Percentiles rank a stretch among this genome's conserved stretches.
Conservation (phyloP, 1,140 invertebrate genomes). For the Hyles euphorbiae region DNA sequence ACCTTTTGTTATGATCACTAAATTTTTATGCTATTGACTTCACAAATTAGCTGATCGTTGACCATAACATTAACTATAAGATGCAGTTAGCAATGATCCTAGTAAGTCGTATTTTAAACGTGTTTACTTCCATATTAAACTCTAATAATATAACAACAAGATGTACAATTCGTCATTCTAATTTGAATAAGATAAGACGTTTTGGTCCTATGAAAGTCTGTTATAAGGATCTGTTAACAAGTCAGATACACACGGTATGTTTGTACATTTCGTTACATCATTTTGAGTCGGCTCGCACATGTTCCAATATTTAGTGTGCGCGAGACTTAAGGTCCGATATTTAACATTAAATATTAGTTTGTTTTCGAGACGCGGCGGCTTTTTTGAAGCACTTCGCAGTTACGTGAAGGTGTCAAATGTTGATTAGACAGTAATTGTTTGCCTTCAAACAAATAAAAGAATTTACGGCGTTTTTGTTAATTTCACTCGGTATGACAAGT, state of each 20-base stretch:
- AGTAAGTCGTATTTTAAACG: too few relatives aligned
- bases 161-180: slow-evolving; percentile 7
- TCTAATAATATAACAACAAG: slow-evolving; percentile 14
- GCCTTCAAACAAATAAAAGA: slow-evolving; percentile 7
- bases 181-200: slow-evolving; percentile 19
- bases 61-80: slow-evolving; percentile 23
- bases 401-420: slow-evolving; percentile 49
- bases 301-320: slow-evolving; percentile 65
- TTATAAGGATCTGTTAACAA: slow-evolving; percentile 68
- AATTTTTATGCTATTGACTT: slow-evolving; percentile 27
- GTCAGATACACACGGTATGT: slow-evolving; percentile 56
- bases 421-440: slow-evolving; percentile 38
- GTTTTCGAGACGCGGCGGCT: slow-evolving; percentile 49
- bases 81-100: too few relatives aligned
- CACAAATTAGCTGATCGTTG: slow-evolving; percentile 74
- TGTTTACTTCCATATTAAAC: neutral
- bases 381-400: slow-evolving; percentile 50
- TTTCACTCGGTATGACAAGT: too few relatives aligned
- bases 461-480: slow-evolving; percentile 7
- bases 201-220: slow-evolving; percentile 15
- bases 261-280: slow-evolving; percentile 64
- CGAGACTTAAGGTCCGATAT: slow-evolving; percentile 61
- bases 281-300: slow-evolving; percentile 59
- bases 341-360: slow-evolving; percentile 67
- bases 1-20: too few relatives aligned